Conservation (phyloP, 2,888 invertebrate species). For the Capitulum mitella region DNA sequence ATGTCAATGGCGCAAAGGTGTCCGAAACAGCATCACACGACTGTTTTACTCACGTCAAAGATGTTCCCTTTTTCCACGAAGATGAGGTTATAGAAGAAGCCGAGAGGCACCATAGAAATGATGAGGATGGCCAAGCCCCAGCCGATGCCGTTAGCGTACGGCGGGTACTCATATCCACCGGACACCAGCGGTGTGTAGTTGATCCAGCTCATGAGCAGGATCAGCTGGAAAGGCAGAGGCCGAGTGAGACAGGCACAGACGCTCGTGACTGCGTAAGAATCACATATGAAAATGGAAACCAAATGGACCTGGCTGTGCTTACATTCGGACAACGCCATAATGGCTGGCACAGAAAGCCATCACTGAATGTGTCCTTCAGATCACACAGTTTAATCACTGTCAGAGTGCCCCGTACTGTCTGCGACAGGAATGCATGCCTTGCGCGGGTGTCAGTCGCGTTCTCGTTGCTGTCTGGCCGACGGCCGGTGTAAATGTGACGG, state of each 20-base stretch:
- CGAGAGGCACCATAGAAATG: slow-evolving; percentile 55
- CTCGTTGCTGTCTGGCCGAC: not conserved
- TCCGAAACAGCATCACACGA: not conserved
- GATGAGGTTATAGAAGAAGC: slow-evolving; percentile 2
- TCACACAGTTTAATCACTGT: not conserved
- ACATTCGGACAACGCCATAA: not conserved
- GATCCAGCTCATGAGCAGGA: slow-evolving; percentile 69
- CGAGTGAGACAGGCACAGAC: no score
- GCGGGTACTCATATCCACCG: slow-evolving; percentile 65
- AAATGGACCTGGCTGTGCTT: not conserved
- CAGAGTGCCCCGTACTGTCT: not conserved
- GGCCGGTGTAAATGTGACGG: no score
- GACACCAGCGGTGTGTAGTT: slow-evolving; percentile 66
- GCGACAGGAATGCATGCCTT: not conserved
- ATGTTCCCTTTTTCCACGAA: not conserved
- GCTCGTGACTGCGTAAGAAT: not conserved
- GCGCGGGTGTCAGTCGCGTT: not conserved
- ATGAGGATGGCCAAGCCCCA: slow-evolving; percentile 69
- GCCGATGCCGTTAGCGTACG: slow-evolving; percentile 69
- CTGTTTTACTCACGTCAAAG: not conserved
- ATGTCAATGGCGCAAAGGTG: not conserved
- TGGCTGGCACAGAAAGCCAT: not conserved
- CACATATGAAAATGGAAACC: not conserved
- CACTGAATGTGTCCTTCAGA: not conserved
- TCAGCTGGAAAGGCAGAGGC: slow-evolving; percentile 38